Base-by-base conservation (phyloP, 2,888 invertebrate genomes). In the Leucophora obtusa region DNA sequence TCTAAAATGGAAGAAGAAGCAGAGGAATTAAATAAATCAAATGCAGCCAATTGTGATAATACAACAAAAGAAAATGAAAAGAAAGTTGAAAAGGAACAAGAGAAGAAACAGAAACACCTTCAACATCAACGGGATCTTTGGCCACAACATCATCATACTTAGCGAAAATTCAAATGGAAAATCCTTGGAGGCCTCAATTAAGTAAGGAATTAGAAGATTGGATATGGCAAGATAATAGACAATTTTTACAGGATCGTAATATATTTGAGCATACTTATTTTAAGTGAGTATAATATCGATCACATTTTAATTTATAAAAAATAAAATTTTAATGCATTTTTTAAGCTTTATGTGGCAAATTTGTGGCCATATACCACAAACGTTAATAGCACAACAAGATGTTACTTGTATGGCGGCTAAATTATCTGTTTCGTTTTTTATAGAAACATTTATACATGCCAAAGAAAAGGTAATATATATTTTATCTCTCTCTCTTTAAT, bases 161-260 rank as follows among this genome's bases (percentile, higher is more conserved):
- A 63, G 84, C 81, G 8, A 82, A 83, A 18, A 69, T 82, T n/a
- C 71, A 77, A 66, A n/a, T 10, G 21, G 72, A 72, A 8, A 76
- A 72, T 35, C 53, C 70, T 11, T 85, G 84, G 71, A 85, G 88
- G 82, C 88, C 89, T 72, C 84, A 89, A 50, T 84, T 91, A 33
- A 90, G 86, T 79, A 90, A 90, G 83, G 97, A 97, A 85, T 91
- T 98, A 50, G 96, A 96, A 88, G 95, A 96, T 90, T 98, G 97
- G 98, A 98, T 98, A 84, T 98, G 98, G 98, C 95, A 97, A 88
- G 98, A 98, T 91, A 98, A 98, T 89, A 96, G 96, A 93, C 96
- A 97, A 89, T 98, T 98, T 88, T 92, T 98, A 70, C 96, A 96
- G 87, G 98, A 98, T 90, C 96, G 97, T 88, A 97, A 97, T 89